Percentiles rank a stretch among this genome's conserved stretches.
These are phyloP conservation scores for Drosophila biarmipes DNA, from an alignment of 1,140 invertebrate genomes.

Conservation along the genomic window DNA sequence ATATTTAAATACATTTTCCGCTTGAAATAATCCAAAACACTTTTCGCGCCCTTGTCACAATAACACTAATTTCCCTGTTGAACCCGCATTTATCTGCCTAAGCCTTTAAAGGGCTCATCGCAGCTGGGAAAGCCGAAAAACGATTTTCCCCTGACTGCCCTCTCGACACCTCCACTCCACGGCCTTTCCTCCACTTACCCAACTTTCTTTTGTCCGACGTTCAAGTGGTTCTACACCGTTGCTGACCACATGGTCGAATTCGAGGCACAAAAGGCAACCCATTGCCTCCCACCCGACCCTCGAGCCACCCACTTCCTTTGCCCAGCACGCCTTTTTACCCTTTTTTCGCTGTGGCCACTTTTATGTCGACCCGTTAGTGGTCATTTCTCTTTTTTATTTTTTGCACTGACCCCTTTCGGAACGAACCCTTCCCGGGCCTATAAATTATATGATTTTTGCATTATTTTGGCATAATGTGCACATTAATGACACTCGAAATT, in stretches of 20 bases:
- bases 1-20: neutral
- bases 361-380: constrained; percentile 67
- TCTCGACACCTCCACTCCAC: constrained; percentile 20
- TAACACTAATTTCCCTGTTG: constrained; percentile 39
- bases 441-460: constrained; percentile 82
- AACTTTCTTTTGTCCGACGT: constrained; percentile 31
- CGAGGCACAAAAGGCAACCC: constrained; percentile 42
- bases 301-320: constrained; percentile 33
- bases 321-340: constrained; percentile 64
- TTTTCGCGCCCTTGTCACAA: neutral
- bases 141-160: constrained; percentile 32
- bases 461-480: constrained; percentile 80
- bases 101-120: constrained; percentile 43
- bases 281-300: constrained; percentile 5
- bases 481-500: constrained; percentile 80
- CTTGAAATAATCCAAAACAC: neutral
- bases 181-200: neutral
- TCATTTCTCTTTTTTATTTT: constrained; percentile 46
- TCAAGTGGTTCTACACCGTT: constrained; percentile 51
- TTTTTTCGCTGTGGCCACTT: constrained; percentile 71
- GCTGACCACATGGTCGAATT: constrained; percentile 77
- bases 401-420: constrained; percentile 51
- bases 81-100: constrained; percentile 31
- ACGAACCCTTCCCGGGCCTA: constrained; percentile 49
- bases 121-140: constrained; percentile 36